phyloP scores from a whole-genome alignment of 2,888 invertebrate genomes.

The Mesorhabditis spiculigera region DNA sequence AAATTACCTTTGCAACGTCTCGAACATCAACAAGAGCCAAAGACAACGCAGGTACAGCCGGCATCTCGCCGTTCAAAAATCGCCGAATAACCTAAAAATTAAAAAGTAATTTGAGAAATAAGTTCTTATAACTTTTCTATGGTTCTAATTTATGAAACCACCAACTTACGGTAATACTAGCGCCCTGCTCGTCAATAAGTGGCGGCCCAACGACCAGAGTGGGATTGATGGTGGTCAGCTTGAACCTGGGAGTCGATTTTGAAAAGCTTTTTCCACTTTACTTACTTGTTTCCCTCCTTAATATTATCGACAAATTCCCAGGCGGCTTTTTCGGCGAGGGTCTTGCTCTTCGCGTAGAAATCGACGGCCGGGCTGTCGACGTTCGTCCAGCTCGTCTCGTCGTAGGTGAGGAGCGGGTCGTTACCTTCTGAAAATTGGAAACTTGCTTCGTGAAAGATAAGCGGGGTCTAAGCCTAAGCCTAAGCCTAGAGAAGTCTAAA shows the following conservation, averaged over 20 bases:
- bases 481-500: not conserved
- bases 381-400: conserved; percentile 50
- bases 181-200: conserved; percentile 53
- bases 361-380: conserved; percentile 34
- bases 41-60: conserved; percentile 59
- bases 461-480: not conserved
- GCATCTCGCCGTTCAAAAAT: conserved; percentile 52
- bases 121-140: not conserved
- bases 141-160: not conserved
- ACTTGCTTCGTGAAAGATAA: not conserved
- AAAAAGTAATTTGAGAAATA: not conserved
- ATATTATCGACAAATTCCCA: conserved; percentile 62
- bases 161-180: conserved; percentile 47
- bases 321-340: conserved; percentile 64
- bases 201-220: conserved; percentile 64
- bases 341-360: conserved; percentile 60
- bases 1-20: conserved; percentile 61
- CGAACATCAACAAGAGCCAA: conserved; percentile 64
- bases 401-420: conserved; percentile 39
- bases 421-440: conserved; percentile 48
- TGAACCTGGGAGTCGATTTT: conserved; percentile 57
- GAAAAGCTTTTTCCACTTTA: not conserved
- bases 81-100: conserved; percentile 43
- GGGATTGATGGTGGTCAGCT: conserved; percentile 64
- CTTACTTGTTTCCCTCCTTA: conserved; percentile 56